Evolutionary conservation across 2,888 invertebrate genomes (phyloP).

Genomic region (Drosophila meridionalis): DNA sequence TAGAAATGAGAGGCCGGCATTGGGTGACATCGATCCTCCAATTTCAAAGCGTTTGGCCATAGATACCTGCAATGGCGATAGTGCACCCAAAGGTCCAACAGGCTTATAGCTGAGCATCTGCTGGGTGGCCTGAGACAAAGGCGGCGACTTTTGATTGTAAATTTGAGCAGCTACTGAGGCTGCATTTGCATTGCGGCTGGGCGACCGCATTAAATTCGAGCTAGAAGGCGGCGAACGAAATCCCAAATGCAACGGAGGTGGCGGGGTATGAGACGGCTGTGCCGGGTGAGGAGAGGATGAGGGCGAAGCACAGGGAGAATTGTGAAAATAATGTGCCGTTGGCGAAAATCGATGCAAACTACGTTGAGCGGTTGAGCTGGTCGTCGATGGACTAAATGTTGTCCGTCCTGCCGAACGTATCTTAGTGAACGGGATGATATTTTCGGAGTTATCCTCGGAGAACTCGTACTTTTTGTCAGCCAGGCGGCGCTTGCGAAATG

Average conservation of each 20-base stretch:
- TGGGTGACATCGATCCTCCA: slow-evolving; percentile 84
- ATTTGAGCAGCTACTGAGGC: slow-evolving; percentile 65
- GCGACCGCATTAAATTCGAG: slow-evolving; percentile 81
- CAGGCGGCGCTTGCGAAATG: slow-evolving; percentile 92
- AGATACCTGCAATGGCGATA: slow-evolving; percentile 84
- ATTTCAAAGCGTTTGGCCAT: slow-evolving; percentile 83
- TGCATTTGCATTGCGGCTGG: slow-evolving; percentile 77
- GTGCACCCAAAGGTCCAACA: slow-evolving; percentile 81
- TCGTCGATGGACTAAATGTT: slow-evolving; percentile 43
- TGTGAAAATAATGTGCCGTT: slow-evolving; percentile 82
- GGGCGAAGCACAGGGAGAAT: slow-evolving; percentile 85
- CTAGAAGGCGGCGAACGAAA: slow-evolving; percentile 83
- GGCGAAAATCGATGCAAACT: slow-evolving; percentile 72
- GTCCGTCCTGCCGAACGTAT: slow-evolving; percentile 74
- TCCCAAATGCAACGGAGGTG: slow-evolving; percentile 68
- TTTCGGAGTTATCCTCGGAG: slow-evolving; percentile 91
- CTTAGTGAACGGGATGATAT: slow-evolving; percentile 86
- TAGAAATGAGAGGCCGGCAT: slow-evolving; percentile 80
- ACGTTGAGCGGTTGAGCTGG: slow-evolving; percentile 58
- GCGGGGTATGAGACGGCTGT: slow-evolving; percentile 65
- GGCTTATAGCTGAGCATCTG: slow-evolving; percentile 84
- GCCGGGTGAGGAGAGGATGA: slow-evolving; percentile 83
- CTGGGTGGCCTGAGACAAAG: slow-evolving; percentile 81
- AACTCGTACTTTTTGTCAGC: slow-evolving; percentile 97
- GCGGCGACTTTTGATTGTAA: slow-evolving; percentile 81